A percentile compares a stretch with the other conserved stretches of the same genome.
phyloP scores from a whole-genome alignment of 2,888 invertebrate species.

The Caenorhabditis virilis region DNA sequence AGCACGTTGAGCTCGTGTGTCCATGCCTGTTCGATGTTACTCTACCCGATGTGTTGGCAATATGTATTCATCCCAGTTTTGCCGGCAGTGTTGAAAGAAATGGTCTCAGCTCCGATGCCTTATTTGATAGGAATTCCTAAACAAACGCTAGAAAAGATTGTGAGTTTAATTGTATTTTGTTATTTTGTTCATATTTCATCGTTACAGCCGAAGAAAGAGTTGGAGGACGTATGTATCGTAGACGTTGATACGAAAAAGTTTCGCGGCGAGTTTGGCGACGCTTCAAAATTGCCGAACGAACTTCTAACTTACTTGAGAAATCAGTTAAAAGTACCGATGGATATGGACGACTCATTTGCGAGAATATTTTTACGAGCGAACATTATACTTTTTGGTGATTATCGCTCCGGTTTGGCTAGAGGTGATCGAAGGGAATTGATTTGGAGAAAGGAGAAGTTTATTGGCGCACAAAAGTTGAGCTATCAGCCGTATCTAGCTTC shows the following conservation, averaged over 20 bases:
- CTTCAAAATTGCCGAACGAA: slow-evolving; percentile 80
- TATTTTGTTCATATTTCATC: too few relatives aligned
- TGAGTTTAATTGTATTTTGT: slow-evolving; percentile 1
- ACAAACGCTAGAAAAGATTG: slow-evolving; percentile 75
- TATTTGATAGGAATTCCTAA: slow-evolving; percentile 93
- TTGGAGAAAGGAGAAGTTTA: slow-evolving; percentile 49
- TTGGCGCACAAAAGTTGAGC: slow-evolving; percentile 39
- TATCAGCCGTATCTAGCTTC: slow-evolving; percentile 46
- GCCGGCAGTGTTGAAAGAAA: slow-evolving; percentile 40
- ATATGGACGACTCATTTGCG: slow-evolving; percentile 85
- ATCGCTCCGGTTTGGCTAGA: slow-evolving; percentile 72
- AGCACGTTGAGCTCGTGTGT: slow-evolving; percentile 83
- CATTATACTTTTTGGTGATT: slow-evolving; percentile 91
- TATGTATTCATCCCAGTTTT: slow-evolving; percentile 52
- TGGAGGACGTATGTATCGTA: slow-evolving; percentile 91
- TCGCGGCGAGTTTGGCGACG: slow-evolving; percentile 85
- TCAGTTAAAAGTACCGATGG: slow-evolving; percentile 79
- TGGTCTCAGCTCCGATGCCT: slow-evolving; percentile 86
- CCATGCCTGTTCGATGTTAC: slow-evolving; percentile 88
- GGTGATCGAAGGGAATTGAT: slow-evolving; percentile 27
- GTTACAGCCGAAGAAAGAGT: slow-evolving; percentile 73
- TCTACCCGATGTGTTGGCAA: slow-evolving; percentile 92
- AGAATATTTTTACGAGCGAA: slow-evolving; percentile 88
- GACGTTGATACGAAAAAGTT: slow-evolving; percentile 89
- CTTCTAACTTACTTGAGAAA: slow-evolving; percentile 80